phyloP scores from a whole-genome alignment of 2,797 vertebrate genomes.

The Megalops cyprinoides region DNA sequence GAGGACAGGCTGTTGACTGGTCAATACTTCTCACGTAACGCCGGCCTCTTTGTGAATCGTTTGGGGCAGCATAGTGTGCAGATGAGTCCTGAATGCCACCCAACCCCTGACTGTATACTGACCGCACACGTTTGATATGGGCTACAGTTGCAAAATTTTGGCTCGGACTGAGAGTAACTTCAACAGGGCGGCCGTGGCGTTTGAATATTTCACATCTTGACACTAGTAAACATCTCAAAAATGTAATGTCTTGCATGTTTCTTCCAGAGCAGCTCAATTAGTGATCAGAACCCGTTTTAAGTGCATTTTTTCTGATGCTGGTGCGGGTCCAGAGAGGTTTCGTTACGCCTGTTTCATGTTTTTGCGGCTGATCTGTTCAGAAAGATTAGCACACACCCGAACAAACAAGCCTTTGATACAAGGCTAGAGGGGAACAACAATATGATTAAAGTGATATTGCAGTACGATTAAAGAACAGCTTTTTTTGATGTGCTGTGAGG shows the following conservation, averaged over 20 bases:
- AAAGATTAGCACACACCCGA: neutral
- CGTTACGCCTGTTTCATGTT: neutral
- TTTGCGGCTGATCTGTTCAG: neutral
- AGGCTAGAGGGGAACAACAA: too few species aligned
- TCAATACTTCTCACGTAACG: neutral
- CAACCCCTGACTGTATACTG: neutral
- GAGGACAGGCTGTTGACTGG: neutral
- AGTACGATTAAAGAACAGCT: neutral
- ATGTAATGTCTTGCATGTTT: neutral
- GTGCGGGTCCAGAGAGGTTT: neutral
- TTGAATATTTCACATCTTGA: neutral
- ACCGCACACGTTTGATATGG: neutral
- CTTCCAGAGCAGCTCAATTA: neutral
- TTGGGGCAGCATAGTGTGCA: too few species aligned
- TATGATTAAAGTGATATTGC: neutral
- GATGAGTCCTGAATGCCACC: neutral
- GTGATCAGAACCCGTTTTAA: constrained; percentile 4
- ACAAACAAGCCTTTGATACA: neutral
- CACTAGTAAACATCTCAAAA: neutral
- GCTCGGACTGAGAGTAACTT: too few species aligned
- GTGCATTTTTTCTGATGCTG: neutral
- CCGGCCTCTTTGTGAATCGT: too few species aligned
- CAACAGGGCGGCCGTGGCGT: neutral
- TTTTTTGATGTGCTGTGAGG: neutral
- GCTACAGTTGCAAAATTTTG: neutral